Evolutionary conservation across 2,113 vertebrate species (phyloP), one percentile per base, ranked within the genome.

Genomic region (Spea bombifrons): DNA sequence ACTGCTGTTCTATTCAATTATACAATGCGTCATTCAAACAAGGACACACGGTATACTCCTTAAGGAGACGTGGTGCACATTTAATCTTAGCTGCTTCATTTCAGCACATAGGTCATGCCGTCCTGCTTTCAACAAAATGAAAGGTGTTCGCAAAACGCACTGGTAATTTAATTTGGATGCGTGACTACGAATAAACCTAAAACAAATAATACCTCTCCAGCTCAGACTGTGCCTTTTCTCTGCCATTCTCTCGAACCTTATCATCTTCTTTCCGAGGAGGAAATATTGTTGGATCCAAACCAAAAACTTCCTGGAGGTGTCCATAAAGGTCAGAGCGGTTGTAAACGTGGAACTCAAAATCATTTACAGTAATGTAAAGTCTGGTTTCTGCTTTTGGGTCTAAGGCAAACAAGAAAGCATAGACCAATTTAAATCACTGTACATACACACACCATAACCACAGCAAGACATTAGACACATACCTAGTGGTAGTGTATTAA

Each of bases 301-400:
- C 97, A 82, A 99, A 99, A 7, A 93, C 90, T 84, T 99, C 94
- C 83, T 99, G 95, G 80, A 99, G 94, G 50, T 88, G 94, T 48
- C 94, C 90, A 75, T 99, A 99, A 78, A 99, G 92, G 87, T 93
- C 93, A 15, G 95, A 97, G 69, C 97, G 96, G 84, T 99, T 99
- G 87, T 99, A 99, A 66, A 96, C 95, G 1, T 99, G 97, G 85
- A 99, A 98, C 87, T 99, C 97, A 81, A 98, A 98, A 82, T 98
- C 96, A 72, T 99, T 99, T 59, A 99, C 92, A 49, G 96, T 98
- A 84, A 99, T 93, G 77, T 97, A 96, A 6, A 99, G 90, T 83
- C 97, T 93, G 17, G 97, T 99, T 90, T 99, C 97, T 82, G 97
- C 96, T 86, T 97, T 98, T 76, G 97, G 97, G 88, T 99, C 97